Base-by-base conservation (phyloP, 2,888 invertebrate genomes). In the Marronus borbonicus region DNA sequence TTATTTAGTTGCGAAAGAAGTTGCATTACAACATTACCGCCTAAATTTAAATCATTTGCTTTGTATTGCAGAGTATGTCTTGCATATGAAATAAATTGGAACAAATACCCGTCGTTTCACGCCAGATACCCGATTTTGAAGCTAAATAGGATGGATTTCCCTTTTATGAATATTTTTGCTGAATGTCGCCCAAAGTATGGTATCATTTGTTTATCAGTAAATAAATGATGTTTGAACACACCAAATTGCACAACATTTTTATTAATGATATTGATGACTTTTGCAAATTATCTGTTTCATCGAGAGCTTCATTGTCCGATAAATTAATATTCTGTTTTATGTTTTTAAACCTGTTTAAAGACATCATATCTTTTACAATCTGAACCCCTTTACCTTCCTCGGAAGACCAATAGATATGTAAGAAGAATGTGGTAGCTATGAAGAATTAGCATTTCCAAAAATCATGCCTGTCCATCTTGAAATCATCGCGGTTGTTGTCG, bases 101-200 rank as follows among this genome's bases (percentile, higher is more conserved):
- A 62, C 28, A 62, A 62, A 62, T 62, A 62, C 12, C 62, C 62
- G 28, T 62, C 8, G 28, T 28, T 28, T 12, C 10, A 62, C 28
- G 24, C 62, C 62, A 62, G 10, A 24, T 31, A 62, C 28, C 28
- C 31, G 7, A 62, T 62, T 62, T 62, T 62, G 62, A 62, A 62
- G 5, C 62, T 28, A 24, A 62, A 62, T 8, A 28, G 62, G 20
- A 62, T 28, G 28, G 62, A 28, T 14, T 62, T 62, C 14, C 62
- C 62, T 62, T 62, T 28, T 24, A 62, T 24, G 28, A 28, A 62
- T 14, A 62, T 62, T 62, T 62, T 62, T 7, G 62, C 62, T 62
- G 28, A 62, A 24, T 12, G 14, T 4, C n/a, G 52, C n/a, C 52
- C 52, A n/a, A 52, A 52, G 52, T 52, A 28, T 3, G 28, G 28